Conservation (phyloP, 92 coral and sea anemone genomes). For the Meandrina meandrites region DNA sequence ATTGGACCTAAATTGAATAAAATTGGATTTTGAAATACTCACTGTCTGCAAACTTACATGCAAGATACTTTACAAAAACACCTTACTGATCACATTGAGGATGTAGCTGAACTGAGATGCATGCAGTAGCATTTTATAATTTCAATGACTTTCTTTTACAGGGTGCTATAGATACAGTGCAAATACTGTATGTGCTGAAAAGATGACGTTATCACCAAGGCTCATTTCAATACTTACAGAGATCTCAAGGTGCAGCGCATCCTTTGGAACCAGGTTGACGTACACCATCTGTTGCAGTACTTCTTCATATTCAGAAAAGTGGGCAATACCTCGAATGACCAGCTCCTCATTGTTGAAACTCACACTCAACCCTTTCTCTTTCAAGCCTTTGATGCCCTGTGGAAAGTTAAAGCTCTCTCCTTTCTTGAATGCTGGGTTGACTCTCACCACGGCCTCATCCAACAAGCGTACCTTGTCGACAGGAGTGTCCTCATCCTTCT, state of each 20-base stretch:
- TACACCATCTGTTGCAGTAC: conserved; percentile 81
- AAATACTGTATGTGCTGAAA: no score
- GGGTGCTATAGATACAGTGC: no score
- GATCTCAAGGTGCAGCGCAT: conserved; percentile 57
- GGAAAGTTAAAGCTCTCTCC: conserved; percentile 83
- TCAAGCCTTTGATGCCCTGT: conserved; percentile 52
- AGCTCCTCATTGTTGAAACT: conserved; percentile 67
- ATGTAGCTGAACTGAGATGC: no score
- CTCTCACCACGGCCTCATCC: conserved; percentile 72
- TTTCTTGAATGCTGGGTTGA: conserved; percentile 78
- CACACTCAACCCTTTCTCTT: conserved; percentile 67
- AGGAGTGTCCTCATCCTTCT: conserved; percentile 48
- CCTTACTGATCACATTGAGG: no score
- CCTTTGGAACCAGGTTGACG: conserved; percentile 59
- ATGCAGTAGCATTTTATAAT: no score
- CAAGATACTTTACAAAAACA: no score
- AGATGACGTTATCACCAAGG: no score
- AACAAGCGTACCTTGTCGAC: conserved; percentile 63
- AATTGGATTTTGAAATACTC: not conserved
- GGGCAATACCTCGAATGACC: conserved; percentile 86
- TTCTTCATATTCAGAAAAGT: conserved; percentile 67
- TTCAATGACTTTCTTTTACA: no score
- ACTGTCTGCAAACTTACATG: not conserved
- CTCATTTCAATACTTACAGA: conserved; percentile 58
- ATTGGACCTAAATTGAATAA: no score